Conservation (phyloP, 2,888 invertebrate genomes). For the Sesia bembeciformis region DNA sequence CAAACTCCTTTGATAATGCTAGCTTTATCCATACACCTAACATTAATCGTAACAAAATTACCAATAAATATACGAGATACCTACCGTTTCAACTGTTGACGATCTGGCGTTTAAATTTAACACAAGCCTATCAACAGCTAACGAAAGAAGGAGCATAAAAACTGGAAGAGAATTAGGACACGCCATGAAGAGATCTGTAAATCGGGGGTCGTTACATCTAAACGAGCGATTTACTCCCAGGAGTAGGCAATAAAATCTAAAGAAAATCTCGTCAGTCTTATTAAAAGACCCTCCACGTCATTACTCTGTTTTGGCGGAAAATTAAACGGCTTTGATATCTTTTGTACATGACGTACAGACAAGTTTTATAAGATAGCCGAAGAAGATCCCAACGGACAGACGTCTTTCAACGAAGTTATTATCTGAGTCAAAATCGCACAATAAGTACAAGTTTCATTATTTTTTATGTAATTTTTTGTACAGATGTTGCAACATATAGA, state of each 20-base stretch:
- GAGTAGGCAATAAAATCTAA: slow-evolving; percentile 47
- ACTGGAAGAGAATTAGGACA: slow-evolving; percentile 40
- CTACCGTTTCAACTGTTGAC: not conserved
- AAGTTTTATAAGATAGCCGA: slow-evolving; percentile 1
- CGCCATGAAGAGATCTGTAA: slow-evolving; percentile 41
- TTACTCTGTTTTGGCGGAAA: slow-evolving; percentile 49
- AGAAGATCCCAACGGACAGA: not conserved
- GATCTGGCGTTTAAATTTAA: not conserved
- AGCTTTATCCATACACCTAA: no score
- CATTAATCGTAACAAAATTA: no score
- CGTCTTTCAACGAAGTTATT: no score
- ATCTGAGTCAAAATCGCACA: no score
- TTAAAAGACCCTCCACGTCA: slow-evolving; percentile 33
- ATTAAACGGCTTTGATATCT: slow-evolving; percentile 39
- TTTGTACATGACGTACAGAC: slow-evolving; percentile 21
- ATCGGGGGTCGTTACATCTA: slow-evolving; percentile 43
- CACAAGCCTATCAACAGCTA: not conserved
- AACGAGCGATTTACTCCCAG: slow-evolving; percentile 43
- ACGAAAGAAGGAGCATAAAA: slow-evolving; percentile 20
- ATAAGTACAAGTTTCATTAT: no score
- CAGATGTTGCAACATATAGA: no score
- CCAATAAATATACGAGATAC: no score
- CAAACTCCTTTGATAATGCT: no score
- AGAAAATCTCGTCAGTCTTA: slow-evolving; percentile 46
- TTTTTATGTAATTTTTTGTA: no score